A percentile compares a stretch with the other conserved stretches of the same genome.
Conservation (phyloP, 2,113 vertebrate genomes). For the Ardeotis arabs region DNA sequence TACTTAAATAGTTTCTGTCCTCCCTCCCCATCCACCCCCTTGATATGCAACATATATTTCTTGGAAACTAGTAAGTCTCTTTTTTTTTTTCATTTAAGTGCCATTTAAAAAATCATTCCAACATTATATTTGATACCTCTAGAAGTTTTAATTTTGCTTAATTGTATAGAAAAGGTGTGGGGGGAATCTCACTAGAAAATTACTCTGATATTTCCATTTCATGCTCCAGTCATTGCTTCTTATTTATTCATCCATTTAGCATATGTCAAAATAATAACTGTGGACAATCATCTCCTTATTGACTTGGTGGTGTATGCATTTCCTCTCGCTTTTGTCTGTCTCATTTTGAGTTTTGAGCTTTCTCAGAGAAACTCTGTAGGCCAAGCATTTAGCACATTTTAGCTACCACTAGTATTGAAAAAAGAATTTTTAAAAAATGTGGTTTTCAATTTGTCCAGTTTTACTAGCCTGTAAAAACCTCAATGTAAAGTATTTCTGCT, state of each 20-base stretch:
- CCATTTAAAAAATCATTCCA: background rate
- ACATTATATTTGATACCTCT: background rate
- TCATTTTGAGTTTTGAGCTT: background rate
- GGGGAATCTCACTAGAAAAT: background rate
- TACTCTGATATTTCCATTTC: background rate
- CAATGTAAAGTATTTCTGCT: background rate
- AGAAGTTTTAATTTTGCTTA: slow-evolving; percentile 1
- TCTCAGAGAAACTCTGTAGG: background rate
- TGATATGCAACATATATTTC: background rate
- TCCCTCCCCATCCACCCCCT: background rate
- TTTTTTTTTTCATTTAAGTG: background rate
- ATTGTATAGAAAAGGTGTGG: background rate
- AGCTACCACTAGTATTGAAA: background rate
- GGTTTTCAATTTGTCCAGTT: background rate
- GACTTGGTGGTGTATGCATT: background rate
- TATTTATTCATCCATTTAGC: background rate
- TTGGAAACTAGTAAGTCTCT: background rate
- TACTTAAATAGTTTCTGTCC: slow-evolving; percentile 3
- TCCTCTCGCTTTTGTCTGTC: background rate
- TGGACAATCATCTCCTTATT: background rate
- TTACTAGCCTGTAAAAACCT: background rate
- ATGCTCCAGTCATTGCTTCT: background rate
- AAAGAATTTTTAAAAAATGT: background rate
- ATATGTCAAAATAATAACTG: background rate
- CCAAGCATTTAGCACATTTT: background rate